Evolutionary conservation across 2,888 invertebrate species (phyloP), one percentile per base, ranked within the genome.

Genomic region (Isotomurus palustris): DNA sequence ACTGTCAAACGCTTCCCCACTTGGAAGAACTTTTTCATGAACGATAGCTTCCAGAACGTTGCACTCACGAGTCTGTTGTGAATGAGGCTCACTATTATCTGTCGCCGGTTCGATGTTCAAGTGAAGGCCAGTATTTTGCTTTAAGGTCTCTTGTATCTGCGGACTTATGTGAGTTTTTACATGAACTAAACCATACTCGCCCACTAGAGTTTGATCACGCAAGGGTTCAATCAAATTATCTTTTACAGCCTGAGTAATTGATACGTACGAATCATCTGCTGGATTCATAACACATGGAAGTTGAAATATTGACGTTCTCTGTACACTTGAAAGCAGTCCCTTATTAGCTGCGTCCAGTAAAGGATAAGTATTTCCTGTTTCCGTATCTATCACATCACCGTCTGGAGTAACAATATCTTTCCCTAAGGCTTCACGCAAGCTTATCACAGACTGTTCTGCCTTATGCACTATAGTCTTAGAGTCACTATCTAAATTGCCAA

Each of bases 221-320:
- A n/a, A n/a, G n/a, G 43, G 43, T 5, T 55, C 45, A 48, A 92
- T 83, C 67, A 88, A 80, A 58, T 87, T 85, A 57, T 84, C 81
- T 72, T 85, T 82, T 40, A 87, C 84, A 43, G 91, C 93, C 69
- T 91, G 87, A 71, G 84, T 82, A 70, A 95, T 79, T 38, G 85
- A 36, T 6, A 67, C 38, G 14, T 53, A 27, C 12, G 56, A 61
- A 35, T 84, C 85, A 49, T 86, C 86, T 71, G 85, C 82, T 0
- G 87, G 85, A 75, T 91, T 88, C 73, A 86, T 87, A 73, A 93
- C 89, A 54, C 88, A 93, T 71, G 92, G 91, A 61, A 95, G 90
- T 75, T 92, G 88, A 74, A 94, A 94, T 69, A 94, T 87, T 2
- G 90, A 89, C 75, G 87, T 87, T 74, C 89, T 87, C 4, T 87